A percentile compares a stretch with the other conserved stretches of the same genome.
Conservation (phyloP, 2,113 vertebrate species). For the Onychorhynchus coronatus region DNA sequence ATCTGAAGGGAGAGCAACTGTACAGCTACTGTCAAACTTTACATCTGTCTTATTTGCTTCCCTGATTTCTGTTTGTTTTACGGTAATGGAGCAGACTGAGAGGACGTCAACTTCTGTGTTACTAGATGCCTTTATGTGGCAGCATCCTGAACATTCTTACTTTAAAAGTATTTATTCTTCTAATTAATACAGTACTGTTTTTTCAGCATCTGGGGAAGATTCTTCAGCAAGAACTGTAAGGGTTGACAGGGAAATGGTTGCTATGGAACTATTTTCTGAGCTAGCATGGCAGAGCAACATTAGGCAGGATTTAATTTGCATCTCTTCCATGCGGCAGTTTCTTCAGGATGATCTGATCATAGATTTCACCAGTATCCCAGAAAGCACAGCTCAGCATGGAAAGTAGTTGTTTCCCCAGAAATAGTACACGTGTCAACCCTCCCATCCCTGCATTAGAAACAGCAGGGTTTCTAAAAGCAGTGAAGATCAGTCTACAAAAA, state of each 20-base stretch:
- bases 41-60: neutral
- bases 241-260: constrained; percentile 35
- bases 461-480: neutral
- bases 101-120: neutral
- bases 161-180: neutral
- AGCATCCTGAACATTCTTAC: neutral
- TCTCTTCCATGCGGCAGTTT: neutral
- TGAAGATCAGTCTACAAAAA: neutral
- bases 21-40: neutral
- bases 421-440: neutral
- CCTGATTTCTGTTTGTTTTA: neutral
- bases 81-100: neutral
- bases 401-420: neutral
- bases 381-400: neutral
- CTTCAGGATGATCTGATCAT: neutral
- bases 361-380: neutral
- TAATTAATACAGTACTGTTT: neutral
- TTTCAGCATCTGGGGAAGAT: neutral
- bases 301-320: constrained; percentile 28
- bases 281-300: neutral
- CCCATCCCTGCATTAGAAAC: neutral
- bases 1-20: neutral
- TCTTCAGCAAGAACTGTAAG: neutral
- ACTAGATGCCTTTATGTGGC: neutral
- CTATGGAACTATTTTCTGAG: constrained; percentile 41